Percentiles rank a stretch among this genome's conserved stretches.
Conservation (phyloP, 35 echinoderm and acorn worm genomes). For the Lytechinus variegatus region DNA sequence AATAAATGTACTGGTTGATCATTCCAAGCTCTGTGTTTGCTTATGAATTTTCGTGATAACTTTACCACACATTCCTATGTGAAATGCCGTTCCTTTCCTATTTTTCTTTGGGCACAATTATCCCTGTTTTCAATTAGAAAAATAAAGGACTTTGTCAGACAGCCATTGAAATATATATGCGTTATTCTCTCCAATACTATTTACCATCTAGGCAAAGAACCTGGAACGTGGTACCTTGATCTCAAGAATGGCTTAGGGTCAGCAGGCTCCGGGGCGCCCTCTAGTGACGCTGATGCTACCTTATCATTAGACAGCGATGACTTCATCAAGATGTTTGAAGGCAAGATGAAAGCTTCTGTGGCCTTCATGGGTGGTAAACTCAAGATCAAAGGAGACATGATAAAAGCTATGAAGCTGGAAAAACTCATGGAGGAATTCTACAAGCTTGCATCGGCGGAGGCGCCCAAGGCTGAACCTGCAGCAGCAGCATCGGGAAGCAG, state of each 20-base stretch:
- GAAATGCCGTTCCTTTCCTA: no score
- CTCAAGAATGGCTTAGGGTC: constrained; percentile 72
- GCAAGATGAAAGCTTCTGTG: constrained; percentile 69
- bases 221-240: constrained; percentile 77
- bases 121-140: no score
- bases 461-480: neutral
- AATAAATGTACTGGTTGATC: no score
- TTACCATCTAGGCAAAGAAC: constrained; percentile 54
- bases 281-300: constrained; percentile 56
- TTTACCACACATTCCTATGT: no score
- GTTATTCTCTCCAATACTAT: neutral
- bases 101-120: no score
- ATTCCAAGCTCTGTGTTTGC: no score
- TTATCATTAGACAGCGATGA: constrained; percentile 64
- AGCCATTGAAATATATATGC: neutral
- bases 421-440: constrained; percentile 79
- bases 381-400: constrained; percentile 91
- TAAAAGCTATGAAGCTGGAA: constrained; percentile 90
- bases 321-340: constrained; percentile 89
- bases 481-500: neutral
- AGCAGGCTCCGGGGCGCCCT: constrained; percentile 62
- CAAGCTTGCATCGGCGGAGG: neutral
- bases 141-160: neutral
- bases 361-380: constrained; percentile 90
- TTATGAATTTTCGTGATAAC: no score